Conservation (phyloP, 2,113 vertebrate species). For the Aepyceros melampus region DNA sequence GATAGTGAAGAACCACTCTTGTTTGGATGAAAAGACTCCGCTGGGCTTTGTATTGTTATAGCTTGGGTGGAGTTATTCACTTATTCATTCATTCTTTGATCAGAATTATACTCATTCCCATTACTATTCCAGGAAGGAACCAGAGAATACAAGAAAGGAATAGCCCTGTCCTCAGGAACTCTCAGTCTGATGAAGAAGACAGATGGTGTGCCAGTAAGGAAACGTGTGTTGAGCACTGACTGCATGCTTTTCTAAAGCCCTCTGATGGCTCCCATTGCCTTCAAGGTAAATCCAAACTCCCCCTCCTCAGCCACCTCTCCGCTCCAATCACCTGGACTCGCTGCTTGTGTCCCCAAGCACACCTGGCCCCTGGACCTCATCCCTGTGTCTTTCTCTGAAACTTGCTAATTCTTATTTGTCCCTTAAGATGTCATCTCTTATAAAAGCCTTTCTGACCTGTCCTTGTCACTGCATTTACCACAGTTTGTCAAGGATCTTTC, state of each 20-base stretch:
- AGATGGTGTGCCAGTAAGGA: background rate
- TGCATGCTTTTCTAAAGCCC: background rate
- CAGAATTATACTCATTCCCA: background rate
- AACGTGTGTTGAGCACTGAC: background rate
- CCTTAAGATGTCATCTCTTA: background rate
- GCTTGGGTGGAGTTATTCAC: background rate
- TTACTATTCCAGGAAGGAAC: background rate
- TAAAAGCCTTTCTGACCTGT: background rate
- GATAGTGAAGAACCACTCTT: background rate
- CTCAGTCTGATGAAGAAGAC: background rate
- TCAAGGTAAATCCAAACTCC: background rate
- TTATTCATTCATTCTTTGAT: background rate
- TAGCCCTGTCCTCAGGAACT: background rate
- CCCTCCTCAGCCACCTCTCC: background rate
- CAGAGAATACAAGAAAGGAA: background rate
- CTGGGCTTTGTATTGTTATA: background rate
- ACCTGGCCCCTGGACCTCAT: background rate
- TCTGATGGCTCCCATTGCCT: background rate
- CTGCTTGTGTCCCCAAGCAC: background rate
- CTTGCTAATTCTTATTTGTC: background rate
- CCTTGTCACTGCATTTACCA: background rate
- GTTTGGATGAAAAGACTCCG: background rate
- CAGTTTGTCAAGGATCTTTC: background rate
- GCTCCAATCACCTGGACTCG: fast-evolving
- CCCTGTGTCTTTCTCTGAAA: background rate